Percentiles rank a stretch among this genome's conserved stretches.
These are phyloP conservation scores for Drosophila nannoptera DNA, from an alignment of 1,140 invertebrate species.

Conservation along the genomic window DNA sequence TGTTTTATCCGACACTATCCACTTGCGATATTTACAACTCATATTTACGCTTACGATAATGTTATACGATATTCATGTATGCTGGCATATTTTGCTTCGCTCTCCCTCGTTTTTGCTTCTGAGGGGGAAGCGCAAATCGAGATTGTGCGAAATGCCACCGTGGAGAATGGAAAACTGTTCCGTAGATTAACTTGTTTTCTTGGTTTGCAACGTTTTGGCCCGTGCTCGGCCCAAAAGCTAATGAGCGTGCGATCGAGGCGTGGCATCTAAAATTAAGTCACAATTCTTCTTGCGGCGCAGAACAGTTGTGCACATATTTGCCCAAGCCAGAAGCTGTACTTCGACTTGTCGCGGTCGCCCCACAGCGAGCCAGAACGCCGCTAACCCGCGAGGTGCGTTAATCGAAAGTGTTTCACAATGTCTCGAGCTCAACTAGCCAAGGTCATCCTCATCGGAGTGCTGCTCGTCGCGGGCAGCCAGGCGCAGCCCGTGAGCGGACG, in stretches of 20 bases:
- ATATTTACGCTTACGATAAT: too few relatives aligned
- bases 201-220: background rate
- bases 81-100: background rate
- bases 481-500: conserved; percentile 45
- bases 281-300: conserved; percentile 17
- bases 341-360: conserved; percentile 32
- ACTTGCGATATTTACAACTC: too few relatives aligned
- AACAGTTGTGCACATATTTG: conserved; percentile 61
- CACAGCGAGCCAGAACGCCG: conserved; percentile 26
- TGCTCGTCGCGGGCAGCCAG: conserved; percentile 38
- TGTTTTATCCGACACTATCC: too few relatives aligned
- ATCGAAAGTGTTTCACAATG: conserved; percentile 37
- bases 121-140: background rate
- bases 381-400: background rate
- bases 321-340: conserved; percentile 33
- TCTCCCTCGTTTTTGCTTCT: background rate
- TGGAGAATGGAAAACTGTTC: background rate
- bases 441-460: conserved; percentile 29
- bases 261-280: conserved; percentile 51
- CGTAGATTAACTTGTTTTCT: background rate
- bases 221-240: conserved; percentile 9
- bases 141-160: background rate
- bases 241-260: conserved; percentile 26
- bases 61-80: too few relatives aligned
- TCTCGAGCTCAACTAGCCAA: conserved; percentile 19